Conservation (phyloP, 2,888 invertebrate genomes). For the Scotopteryx bipunctaria region DNA sequence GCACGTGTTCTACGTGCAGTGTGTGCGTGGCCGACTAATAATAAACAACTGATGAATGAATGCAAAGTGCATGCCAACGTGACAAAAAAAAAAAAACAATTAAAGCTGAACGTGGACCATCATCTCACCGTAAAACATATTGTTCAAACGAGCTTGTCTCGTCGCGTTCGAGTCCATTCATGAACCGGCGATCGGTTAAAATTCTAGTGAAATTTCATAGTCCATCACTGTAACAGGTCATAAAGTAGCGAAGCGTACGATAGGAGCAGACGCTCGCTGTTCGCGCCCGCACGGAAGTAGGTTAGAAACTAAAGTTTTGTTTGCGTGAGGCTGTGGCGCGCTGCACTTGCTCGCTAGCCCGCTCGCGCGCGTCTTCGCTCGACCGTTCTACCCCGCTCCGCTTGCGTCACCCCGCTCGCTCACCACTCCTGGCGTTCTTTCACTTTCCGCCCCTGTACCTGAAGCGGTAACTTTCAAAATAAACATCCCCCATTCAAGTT, state of each 20-base stretch:
- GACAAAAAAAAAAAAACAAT: conserved; percentile 62
- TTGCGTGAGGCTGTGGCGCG: conserved; percentile 82
- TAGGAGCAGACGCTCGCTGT: conserved; percentile 62
- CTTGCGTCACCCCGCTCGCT: conserved; percentile 44
- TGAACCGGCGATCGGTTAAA: conserved; percentile 44
- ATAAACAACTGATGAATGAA: conserved; percentile 56
- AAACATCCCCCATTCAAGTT: conserved; percentile 1
- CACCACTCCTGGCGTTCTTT: conserved; percentile 69
- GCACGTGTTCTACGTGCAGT: conserved; percentile 59
- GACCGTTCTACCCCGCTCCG: conserved; percentile 46
- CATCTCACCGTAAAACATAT: conserved; percentile 82
- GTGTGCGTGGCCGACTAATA: conserved; percentile 67
- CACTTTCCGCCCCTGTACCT: conserved; percentile 60
- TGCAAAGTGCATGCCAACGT: conserved; percentile 70
- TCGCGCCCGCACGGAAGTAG: conserved; percentile 83
- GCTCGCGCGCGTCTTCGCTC: conserved; percentile 56
- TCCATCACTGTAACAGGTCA: conserved; percentile 73
- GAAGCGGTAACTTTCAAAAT: conserved; percentile 14
- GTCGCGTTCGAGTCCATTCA: conserved; percentile 72
- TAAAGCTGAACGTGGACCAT: conserved; percentile 65
- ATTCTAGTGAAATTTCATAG: conserved; percentile 50
- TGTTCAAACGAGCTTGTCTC: conserved; percentile 69
- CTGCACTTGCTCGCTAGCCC: conserved; percentile 64
- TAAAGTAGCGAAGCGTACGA: conserved; percentile 56
- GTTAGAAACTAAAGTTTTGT: conserved; percentile 84